Evolutionary conservation across 2,888 invertebrate genomes (phyloP).

Genomic region (Aspidiotus rigidus): DNA sequence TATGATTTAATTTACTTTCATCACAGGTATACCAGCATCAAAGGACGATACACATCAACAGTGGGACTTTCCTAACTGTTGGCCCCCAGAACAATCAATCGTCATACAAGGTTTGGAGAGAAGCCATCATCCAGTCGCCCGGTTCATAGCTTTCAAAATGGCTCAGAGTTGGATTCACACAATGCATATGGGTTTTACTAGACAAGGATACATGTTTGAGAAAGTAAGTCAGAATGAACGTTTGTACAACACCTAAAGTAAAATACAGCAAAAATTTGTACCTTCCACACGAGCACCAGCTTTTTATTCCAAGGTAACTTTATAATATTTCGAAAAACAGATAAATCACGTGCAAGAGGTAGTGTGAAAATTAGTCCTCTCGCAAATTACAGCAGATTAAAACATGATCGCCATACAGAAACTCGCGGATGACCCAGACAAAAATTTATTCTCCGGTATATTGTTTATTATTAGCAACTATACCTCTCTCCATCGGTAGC

Average conservation of each 20-base stretch:
- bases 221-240: neutral
- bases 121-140: neutral
- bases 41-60: neutral
- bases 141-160: neutral
- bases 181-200: neutral
- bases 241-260: neutral
- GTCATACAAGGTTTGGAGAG: neutral
- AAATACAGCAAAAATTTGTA: neutral
- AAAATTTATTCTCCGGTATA: no score
- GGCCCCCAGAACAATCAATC: neutral
- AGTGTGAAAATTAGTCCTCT: no score
- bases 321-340: no score
- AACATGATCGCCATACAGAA: no score
- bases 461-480: no score
- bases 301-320: no score
- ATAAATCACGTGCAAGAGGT: no score
- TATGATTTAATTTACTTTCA: neutral
- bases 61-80: slow-evolving; percentile 2
- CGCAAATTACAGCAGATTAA: no score
- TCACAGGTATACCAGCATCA: neutral
- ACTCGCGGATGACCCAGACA: no score
- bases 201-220: neutral
- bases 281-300: no score
- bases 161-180: neutral
- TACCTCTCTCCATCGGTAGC: no score